Evolutionary conservation across 2,888 invertebrate species (phyloP).

Genomic region (Himalopsyche anomala): DNA sequence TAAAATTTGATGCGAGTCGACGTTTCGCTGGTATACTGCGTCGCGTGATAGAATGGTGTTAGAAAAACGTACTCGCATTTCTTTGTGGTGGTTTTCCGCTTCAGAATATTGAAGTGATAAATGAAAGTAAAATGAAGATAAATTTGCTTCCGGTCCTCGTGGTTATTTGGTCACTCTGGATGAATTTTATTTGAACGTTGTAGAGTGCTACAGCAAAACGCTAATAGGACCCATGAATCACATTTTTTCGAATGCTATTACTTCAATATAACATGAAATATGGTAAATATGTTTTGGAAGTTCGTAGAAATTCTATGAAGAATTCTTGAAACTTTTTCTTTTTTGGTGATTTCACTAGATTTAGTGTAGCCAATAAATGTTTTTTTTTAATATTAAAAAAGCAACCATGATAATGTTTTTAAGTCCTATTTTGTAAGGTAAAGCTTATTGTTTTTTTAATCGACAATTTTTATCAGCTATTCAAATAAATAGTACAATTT

Average conservation of each 20-base stretch:
- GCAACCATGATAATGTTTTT: too few species aligned
- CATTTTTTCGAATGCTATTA: constrained; percentile 5
- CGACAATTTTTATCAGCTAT: too few species aligned
- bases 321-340: too few species aligned
- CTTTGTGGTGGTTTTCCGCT: constrained; percentile 21
- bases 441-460: too few species aligned
- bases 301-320: too few species aligned
- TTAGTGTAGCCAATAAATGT: too few species aligned
- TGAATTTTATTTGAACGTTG: constrained; percentile 9
- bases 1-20: background rate
- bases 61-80: background rate
- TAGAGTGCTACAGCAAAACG: background rate
- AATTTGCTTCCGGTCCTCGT: background rate
- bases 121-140: constrained; percentile 33
- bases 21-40: background rate
- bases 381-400: too few species aligned
- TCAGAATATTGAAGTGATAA: constrained; percentile 39
- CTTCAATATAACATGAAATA: background rate
- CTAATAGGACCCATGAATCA: constrained; percentile 7
- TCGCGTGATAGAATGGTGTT: constrained; percentile 37
- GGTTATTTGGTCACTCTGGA: constrained; percentile 4
- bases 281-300: background rate
- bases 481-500: too few species aligned
- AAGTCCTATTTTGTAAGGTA: too few species aligned
- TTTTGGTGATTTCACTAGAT: too few species aligned